Conservation (phyloP, 1,140 invertebrate species). For the Dendrolimus punctatus region DNA sequence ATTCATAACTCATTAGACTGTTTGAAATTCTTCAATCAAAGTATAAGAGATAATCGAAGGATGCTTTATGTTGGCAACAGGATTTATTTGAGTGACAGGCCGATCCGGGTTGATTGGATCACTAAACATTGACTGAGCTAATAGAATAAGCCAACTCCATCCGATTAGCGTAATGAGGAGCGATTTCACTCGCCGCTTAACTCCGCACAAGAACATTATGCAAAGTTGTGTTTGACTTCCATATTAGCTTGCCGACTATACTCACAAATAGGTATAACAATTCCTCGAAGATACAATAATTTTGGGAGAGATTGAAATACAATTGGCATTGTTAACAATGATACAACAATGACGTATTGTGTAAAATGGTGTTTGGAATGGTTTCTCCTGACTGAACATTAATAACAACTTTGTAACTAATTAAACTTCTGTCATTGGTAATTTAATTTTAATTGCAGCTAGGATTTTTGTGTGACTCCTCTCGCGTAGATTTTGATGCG, state of each 20-base stretch:
- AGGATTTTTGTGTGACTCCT: no score
- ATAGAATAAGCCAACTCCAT: constrained; percentile 55
- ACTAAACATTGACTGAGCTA: constrained; percentile 63
- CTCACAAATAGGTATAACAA: constrained; percentile 46
- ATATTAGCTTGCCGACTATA: constrained; percentile 48
- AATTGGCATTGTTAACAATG: neutral
- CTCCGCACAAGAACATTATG: constrained; percentile 55
- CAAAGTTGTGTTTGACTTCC: constrained; percentile 62
- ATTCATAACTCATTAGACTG: neutral
- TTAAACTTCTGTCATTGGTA: no score
- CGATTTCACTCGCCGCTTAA: constrained; percentile 41
- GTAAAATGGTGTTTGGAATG: no score
- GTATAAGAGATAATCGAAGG: constrained; percentile 17
- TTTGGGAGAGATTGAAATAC: neutral
- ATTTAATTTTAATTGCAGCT: no score
- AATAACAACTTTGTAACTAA: no score
- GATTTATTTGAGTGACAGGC: constrained; percentile 27
- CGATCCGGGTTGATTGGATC: constrained; percentile 41
- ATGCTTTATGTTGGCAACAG: constrained; percentile 8
- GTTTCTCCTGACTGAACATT: no score
- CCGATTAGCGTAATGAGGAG: constrained; percentile 65
- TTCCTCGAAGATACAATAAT: constrained; percentile 35
- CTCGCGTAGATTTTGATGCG: no score
- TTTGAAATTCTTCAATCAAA: constrained; percentile 15
- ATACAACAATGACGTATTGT: neutral